These are phyloP conservation scores for Thunnus albacares DNA, from an alignment of 2,797 vertebrate species.

Conservation along the genomic window DNA sequence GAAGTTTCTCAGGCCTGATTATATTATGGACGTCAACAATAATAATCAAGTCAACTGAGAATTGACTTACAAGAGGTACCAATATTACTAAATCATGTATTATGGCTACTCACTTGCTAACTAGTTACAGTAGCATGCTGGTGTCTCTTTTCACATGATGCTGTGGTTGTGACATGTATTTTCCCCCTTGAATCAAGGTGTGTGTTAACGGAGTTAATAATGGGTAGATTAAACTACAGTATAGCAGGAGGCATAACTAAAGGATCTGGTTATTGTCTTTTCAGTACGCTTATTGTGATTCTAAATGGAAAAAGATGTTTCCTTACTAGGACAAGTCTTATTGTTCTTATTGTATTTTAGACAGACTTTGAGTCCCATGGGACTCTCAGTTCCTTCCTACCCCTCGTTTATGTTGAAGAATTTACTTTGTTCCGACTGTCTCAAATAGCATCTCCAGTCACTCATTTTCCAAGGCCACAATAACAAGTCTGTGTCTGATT, in stretches of 20 bases:
- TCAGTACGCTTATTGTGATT: slow-evolving; percentile 23
- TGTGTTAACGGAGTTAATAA: slow-evolving; percentile 13
- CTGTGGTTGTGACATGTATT: neutral
- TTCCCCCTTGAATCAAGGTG: slow-evolving; percentile 4
- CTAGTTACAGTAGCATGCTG: neutral
- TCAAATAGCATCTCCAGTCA: slow-evolving; percentile 59
- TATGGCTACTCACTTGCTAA: neutral
- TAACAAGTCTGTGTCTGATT: slow-evolving; percentile 72
- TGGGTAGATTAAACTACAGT: slow-evolving; percentile 2
- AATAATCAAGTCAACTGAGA: neutral
- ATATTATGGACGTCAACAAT: neutral
- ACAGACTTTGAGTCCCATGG: slow-evolving; percentile 30
- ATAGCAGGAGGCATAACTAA: slow-evolving; percentile 25
- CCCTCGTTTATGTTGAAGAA: slow-evolving; percentile 37
- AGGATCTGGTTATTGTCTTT: slow-evolving; percentile 56
- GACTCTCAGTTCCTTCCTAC: slow-evolving; percentile 45
- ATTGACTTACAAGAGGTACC: neutral
- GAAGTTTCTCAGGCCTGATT: too few species aligned
- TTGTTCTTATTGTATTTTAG: slow-evolving; percentile 62
- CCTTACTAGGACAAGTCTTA: slow-evolving; percentile 58
- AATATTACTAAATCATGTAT: neutral
- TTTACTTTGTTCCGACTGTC: slow-evolving; percentile 52
- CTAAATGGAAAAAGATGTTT: slow-evolving; percentile 54
- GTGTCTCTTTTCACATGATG: neutral
- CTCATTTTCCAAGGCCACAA: slow-evolving; percentile 73